A percentile compares a stretch with the other conserved stretches of the same genome.
Evolutionary conservation across 35 echinoderm and acorn worm genomes (phyloP).

Genomic region (Apostichopus japonicus): DNA sequence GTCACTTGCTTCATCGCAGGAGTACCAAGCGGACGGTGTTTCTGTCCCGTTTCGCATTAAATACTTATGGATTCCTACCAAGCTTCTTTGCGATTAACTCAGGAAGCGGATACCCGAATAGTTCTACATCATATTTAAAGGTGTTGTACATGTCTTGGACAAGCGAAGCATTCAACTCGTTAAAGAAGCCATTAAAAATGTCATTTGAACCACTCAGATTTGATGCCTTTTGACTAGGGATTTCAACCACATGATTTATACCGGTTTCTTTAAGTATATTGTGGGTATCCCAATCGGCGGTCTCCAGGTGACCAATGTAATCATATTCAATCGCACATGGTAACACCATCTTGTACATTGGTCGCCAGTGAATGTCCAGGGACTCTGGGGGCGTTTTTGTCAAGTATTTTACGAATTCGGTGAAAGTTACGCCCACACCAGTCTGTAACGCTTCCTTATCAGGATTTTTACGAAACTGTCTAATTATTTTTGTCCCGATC

Average conservation of each 20-base stretch:
- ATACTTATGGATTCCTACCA: background rate
- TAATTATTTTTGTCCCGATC: slow-evolving; percentile 57
- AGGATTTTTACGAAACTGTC: slow-evolving; percentile 58
- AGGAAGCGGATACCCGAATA: slow-evolving; percentile 80
- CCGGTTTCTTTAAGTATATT: slow-evolving; percentile 68
- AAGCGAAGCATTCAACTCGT: slow-evolving; percentile 42
- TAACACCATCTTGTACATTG: slow-evolving; percentile 72
- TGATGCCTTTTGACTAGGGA: slow-evolving; percentile 27
- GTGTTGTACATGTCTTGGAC: slow-evolving; percentile 60
- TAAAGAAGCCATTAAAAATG: slow-evolving; percentile 64
- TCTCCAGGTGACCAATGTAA: slow-evolving; percentile 87
- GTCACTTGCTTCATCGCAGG: no score
- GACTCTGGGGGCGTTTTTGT: slow-evolving; percentile 11
- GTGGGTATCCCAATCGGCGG: slow-evolving; percentile 59
- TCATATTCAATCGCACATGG: slow-evolving; percentile 77
- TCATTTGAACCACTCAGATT: slow-evolving; percentile 52
- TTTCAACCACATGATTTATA: slow-evolving; percentile 67
- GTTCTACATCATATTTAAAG: slow-evolving; percentile 72
- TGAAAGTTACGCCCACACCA: slow-evolving; percentile 65
- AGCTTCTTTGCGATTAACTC: slow-evolving; percentile 10
- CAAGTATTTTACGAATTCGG: slow-evolving; percentile 72
- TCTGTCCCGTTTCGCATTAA: no score
- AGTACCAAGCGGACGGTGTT: no score
- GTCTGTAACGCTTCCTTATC: slow-evolving; percentile 30
- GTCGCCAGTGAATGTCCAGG: slow-evolving; percentile 79